phyloP scores from a whole-genome alignment of 2,888 invertebrate species.

The Macrophya alboannulata region DNA sequence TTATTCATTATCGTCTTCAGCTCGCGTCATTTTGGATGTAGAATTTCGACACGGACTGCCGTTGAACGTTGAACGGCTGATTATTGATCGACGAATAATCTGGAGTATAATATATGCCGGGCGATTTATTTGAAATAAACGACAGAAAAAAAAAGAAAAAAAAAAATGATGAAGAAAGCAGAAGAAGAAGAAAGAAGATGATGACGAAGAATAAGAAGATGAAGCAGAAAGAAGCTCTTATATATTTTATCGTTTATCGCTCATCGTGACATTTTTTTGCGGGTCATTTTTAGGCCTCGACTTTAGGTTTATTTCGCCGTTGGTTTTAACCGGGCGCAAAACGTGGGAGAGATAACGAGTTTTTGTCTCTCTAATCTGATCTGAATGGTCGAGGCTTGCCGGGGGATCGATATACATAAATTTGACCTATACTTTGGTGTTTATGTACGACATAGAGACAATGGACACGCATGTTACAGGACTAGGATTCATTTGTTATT shows the following conservation, averaged over 20 bases:
- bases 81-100: slow-evolving; percentile 11
- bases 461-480: slow-evolving; percentile 5
- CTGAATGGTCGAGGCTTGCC: background rate
- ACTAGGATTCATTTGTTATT: slow-evolving; percentile 6
- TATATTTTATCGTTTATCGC: background rate
- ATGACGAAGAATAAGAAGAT: background rate
- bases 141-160: background rate
- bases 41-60: background rate
- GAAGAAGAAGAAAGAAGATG: background rate
- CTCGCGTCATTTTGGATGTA: background rate
- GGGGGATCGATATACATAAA: slow-evolving; percentile 13
- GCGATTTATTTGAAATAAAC: background rate
- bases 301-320: slow-evolving; percentile 18
- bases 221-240: slow-evolving; percentile 4
- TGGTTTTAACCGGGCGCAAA: slow-evolving; percentile 5
- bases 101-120: background rate
- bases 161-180: background rate
- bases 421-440: slow-evolving; percentile 1
- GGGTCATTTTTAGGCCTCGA: background rate
- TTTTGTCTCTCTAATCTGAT: slow-evolving; percentile 28
- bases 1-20: background rate
- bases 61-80: background rate
- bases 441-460: background rate
- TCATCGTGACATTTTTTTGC: slow-evolving; percentile 18
- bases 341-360: slow-evolving; percentile 32